Base-by-base conservation (phyloP, 2,797 vertebrate genomes). In the Pseudocheirus occidentalis region DNA sequence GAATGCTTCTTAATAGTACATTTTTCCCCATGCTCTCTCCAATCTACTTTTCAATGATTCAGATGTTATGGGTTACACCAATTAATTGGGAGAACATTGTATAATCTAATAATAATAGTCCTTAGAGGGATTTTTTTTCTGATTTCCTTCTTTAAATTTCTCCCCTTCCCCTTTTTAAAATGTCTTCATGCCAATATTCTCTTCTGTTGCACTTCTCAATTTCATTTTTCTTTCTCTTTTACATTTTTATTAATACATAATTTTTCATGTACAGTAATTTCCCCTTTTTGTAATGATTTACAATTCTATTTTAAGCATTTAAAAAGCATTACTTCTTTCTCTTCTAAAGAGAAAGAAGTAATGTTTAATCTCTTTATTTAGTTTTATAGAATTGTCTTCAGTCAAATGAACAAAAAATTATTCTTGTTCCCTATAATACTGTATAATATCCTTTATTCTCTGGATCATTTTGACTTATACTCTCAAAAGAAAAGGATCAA, bases 401-500 rank as follows among this genome's bases (percentile, higher is more conserved):
- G 0, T 0, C 91, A 13, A 16, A 89, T 59, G 2, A 93, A 31
- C 7, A 93, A 11, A 27, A 95, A 93, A 95, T 53, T 96, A 2
- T 3, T n/a, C 90, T 81, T 58, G 7, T 16, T 57, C 90, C 92
- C 90, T 93, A 91, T 90, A 81, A 24, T 92, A 50, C 94, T 73
- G 57, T 0, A 31, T 1, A 31, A 14, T 52, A 53, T 13, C 29
- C n/a, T 55, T 54, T 53, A 93, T 87, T 94, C 4, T 16, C 7
- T 91, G 0, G 90, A 21, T 53, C 34, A 91, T 28, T 7, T 0
- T 91, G 96, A 90, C 5, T 94, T n/a, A 50, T 55, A 3, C 29
- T 16, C 94, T 66, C 27, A 34, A 94, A 91, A 29, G 16, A 95
- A 93, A 96, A 94, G 31, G 59, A 92, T 31, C 52, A 12, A 3